Percentiles rank a stretch among this genome's conserved stretches.
Evolutionary conservation across 2,113 vertebrate species (phyloP).

Genomic region (Neomonachus schauinslandi): DNA sequence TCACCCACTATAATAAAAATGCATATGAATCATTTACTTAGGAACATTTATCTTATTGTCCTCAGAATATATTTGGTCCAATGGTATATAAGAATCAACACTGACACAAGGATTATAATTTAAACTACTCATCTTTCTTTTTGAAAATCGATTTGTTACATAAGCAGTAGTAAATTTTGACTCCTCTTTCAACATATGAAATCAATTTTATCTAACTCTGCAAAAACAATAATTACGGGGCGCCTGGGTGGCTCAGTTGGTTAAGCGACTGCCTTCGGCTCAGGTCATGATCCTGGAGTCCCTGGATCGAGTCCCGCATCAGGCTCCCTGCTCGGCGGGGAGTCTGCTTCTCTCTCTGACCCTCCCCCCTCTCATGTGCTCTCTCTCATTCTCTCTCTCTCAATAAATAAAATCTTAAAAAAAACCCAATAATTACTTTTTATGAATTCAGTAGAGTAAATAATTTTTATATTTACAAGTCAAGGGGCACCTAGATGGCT

Average conservation of each 20-base stretch:
- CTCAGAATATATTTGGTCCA: neutral
- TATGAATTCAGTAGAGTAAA: neutral
- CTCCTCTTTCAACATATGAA: neutral
- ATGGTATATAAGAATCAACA: neutral
- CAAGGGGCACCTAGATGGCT: neutral
- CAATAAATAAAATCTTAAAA: too few relatives aligned
- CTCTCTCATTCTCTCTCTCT: too few relatives aligned
- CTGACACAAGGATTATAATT: neutral
- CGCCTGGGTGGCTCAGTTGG: too few relatives aligned
- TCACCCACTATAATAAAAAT: neutral
- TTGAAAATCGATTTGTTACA: neutral
- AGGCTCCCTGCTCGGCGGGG: too few relatives aligned
- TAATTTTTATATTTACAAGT: neutral
- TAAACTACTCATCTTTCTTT: neutral
- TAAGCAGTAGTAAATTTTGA: neutral
- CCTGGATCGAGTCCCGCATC: too few relatives aligned
- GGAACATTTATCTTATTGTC: neutral
- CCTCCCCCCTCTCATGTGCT: too few relatives aligned
- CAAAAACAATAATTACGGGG: constrained; percentile 7
- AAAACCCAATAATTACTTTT: neutral
- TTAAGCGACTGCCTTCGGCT: too few relatives aligned
- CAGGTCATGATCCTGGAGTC: too few relatives aligned
- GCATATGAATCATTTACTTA: neutral
- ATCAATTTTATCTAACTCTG: neutral
- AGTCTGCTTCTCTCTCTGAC: too few relatives aligned